phyloP scores from a whole-genome alignment of 2,113 vertebrate genomes.

The Centropristis striata region DNA sequence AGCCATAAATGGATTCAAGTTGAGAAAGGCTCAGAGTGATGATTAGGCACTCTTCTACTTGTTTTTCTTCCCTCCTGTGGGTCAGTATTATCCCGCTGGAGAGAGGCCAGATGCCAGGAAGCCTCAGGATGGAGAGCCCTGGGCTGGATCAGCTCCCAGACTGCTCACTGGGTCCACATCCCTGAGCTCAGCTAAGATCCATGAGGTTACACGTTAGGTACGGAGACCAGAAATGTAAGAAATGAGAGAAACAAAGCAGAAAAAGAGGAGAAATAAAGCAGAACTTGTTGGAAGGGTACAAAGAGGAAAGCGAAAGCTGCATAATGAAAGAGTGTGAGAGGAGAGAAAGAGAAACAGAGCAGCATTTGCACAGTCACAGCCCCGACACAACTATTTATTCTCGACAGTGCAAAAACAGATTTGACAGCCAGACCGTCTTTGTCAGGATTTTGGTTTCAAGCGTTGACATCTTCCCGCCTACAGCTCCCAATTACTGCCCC shows the following conservation, averaged over 20 bases:
- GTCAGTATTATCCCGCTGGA: conserved; percentile 12
- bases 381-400: conserved; percentile 25
- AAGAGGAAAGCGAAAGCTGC: conserved; percentile 1
- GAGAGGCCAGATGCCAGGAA: conserved; percentile 36
- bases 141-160: conserved; percentile 26
- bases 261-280: neutral
- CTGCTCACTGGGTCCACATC: neutral
- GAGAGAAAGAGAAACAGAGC: conserved; percentile 26
- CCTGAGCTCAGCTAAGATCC: conserved; percentile 10
- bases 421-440: conserved; percentile 39
- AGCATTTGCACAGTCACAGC: neutral
- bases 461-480: conserved; percentile 23
- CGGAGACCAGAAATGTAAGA: neutral
- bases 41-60: conserved; percentile 23
- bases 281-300: neutral
- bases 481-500: conserved; percentile 35
- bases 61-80: conserved; percentile 34
- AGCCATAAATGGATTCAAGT: conserved; percentile 8
- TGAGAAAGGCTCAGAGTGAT: conserved; percentile 12
- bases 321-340: neutral
- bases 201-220: conserved; percentile 15
- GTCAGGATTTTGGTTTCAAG: conserved; percentile 39
- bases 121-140: neutral
- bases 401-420: conserved; percentile 32
- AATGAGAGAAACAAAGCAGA: neutral